Evolutionary conservation across 2,797 vertebrate species (phyloP).

Genomic region (Phataginus tricuspis): DNA sequence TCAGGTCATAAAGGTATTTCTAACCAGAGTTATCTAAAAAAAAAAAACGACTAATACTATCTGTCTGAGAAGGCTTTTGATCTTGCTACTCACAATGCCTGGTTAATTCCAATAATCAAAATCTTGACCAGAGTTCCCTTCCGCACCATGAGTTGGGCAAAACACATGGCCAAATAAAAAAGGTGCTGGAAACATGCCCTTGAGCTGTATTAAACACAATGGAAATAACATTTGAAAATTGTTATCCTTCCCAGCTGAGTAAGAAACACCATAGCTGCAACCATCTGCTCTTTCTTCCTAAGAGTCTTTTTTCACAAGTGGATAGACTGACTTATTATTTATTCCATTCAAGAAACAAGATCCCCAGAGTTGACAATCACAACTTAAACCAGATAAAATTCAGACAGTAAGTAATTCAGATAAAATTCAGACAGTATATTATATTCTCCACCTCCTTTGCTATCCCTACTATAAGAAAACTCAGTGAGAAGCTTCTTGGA

Average conservation of each 20-base stretch:
- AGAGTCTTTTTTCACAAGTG: constrained; percentile 59
- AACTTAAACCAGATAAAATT: constrained; percentile 63
- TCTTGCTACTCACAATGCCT: constrained; percentile 42
- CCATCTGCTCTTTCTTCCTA: constrained; percentile 66
- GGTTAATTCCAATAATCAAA: constrained; percentile 68
- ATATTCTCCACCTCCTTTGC: not conserved
- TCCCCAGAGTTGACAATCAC: constrained; percentile 8
- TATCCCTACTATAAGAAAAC: constrained; percentile 23
- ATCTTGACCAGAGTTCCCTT: constrained; percentile 65
- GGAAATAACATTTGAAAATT: constrained; percentile 74
- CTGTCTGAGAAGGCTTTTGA: constrained; percentile 60
- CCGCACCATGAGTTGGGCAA: constrained; percentile 47
- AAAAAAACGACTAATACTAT: not conserved
- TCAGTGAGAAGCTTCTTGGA: constrained; percentile 35
- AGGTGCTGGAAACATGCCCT: constrained; percentile 70
- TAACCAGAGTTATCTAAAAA: constrained; percentile 24
- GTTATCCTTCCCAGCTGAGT: constrained; percentile 68
- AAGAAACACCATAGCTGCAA: constrained; percentile 56
- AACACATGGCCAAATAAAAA: constrained; percentile 80
- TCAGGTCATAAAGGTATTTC: constrained; percentile 61
- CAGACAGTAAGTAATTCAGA: not conserved
- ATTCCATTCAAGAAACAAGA: constrained; percentile 65
- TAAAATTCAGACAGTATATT: constrained; percentile 44
- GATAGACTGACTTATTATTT: constrained; percentile 46
- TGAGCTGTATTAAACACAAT: constrained; percentile 74